Conservation (phyloP, 2,113 vertebrate species). For the Psephotus haematonotus region DNA sequence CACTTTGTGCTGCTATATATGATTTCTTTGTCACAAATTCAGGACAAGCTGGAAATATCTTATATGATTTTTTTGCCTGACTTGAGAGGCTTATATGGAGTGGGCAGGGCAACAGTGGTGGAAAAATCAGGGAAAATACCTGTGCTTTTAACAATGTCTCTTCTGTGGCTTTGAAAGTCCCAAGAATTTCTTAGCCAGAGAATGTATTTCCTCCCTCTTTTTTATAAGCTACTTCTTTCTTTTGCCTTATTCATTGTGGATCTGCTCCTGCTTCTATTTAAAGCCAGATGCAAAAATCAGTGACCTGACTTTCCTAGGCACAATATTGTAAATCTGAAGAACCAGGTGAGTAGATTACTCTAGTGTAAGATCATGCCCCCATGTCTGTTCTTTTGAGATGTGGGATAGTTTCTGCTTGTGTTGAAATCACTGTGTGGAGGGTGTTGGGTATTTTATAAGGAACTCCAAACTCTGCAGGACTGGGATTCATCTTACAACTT, state of each 20-base stretch:
- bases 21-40: not conserved
- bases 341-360: slow-evolving; percentile 44
- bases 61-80: not conserved
- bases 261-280: slow-evolving; percentile 56
- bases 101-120: not conserved
- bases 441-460: slow-evolving; percentile 14
- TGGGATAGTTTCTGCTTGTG: slow-evolving; percentile 10
- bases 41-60: not conserved
- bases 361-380: not conserved
- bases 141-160: slow-evolving; percentile 52
- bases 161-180: slow-evolving; percentile 61
- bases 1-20: not conserved
- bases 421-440: slow-evolving; percentile 32
- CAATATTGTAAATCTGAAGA: slow-evolving; percentile 32
- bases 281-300: slow-evolving; percentile 45
- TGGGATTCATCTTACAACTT: slow-evolving; percentile 9
- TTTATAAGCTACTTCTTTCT: slow-evolving; percentile 60
- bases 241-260: slow-evolving; percentile 61
- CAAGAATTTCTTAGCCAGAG: slow-evolving; percentile 54
- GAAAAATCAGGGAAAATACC: slow-evolving; percentile 66
- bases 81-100: not conserved
- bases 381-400: slow-evolving; percentile 9
- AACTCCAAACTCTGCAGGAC: not conserved
- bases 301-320: slow-evolving; percentile 54
- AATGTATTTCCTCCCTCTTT: slow-evolving; percentile 59